Conservation (phyloP, 2,888 invertebrate species). For the Liopterus haemorrhoidalis region DNA sequence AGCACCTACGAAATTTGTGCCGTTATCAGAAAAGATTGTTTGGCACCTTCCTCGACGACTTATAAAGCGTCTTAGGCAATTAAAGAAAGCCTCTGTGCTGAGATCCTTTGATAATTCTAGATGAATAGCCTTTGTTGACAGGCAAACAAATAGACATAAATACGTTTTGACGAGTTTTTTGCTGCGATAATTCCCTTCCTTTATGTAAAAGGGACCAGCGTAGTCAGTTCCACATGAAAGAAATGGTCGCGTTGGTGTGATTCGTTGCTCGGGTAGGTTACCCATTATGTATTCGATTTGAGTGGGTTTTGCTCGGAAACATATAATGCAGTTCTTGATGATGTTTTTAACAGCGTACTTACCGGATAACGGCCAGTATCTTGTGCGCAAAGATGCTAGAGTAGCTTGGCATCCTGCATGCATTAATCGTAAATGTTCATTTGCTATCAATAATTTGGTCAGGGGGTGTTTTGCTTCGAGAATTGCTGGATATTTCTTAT, state of each 20-base stretch:
- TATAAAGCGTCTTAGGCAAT: background rate
- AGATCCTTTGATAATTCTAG: conserved; percentile 3
- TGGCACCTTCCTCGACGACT: background rate
- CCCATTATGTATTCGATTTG: background rate
- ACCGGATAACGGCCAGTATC: conserved; percentile 25
- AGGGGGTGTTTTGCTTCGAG: conserved; percentile 1
- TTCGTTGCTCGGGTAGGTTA: background rate
- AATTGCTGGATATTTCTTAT: conserved; percentile 7
- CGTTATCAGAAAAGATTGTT: conserved; percentile 1
- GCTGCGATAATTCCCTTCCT: conserved; percentile 22
- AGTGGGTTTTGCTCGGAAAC: background rate
- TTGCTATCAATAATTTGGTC: conserved; percentile 7
- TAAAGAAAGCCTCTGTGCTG: background rate
- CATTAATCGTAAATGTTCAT: conserved; percentile 1
- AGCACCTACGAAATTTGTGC: conserved; percentile 7
- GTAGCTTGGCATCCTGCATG: conserved; percentile 23
- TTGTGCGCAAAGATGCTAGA: conserved; percentile 27
- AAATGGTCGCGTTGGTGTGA: conserved; percentile 21
- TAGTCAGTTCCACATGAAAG: conserved; percentile 26
- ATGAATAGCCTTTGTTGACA: conserved; percentile 28
- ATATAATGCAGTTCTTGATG: conserved; percentile 16
- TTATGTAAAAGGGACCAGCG: conserved; percentile 21
- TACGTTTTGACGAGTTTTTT: conserved; percentile 28
- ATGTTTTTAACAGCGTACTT: conserved; percentile 12
- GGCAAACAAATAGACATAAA: conserved; percentile 32